These are phyloP conservation scores for Harpalus rufipes DNA, from an alignment of 2,888 invertebrate genomes.

Conservation along the genomic window DNA sequence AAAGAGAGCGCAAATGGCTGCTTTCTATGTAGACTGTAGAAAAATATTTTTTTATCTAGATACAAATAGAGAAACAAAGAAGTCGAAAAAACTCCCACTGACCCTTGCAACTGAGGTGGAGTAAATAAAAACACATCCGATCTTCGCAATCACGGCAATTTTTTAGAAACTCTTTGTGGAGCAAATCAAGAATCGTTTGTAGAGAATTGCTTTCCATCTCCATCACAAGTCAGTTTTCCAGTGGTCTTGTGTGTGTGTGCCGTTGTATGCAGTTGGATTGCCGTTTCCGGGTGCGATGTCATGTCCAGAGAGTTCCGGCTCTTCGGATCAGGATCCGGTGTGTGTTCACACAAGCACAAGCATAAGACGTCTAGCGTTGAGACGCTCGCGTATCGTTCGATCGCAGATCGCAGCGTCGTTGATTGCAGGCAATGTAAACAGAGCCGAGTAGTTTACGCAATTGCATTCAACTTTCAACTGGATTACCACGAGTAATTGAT, in stretches of 20 bases:
- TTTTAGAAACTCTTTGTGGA: no score
- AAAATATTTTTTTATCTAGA: no score
- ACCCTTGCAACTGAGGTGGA: no score
- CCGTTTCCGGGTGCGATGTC: not conserved
- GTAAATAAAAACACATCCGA: no score
- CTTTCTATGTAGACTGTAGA: no score
- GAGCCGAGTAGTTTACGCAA: not conserved
- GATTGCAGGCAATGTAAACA: not conserved
- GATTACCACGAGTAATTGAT: not conserved
- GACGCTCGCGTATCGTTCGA: not conserved
- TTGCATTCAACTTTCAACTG: slow-evolving; percentile 1
- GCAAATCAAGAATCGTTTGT: no score
- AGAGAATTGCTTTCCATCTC: not conserved
- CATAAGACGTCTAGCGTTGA: not conserved
- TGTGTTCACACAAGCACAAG: not conserved
- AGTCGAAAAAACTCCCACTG: no score
- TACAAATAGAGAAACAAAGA: no score
- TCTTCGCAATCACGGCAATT: no score
- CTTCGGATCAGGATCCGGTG: not conserved
- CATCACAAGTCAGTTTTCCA: not conserved
- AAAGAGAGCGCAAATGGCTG: no score
- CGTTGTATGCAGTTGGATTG: not conserved
- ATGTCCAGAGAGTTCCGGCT: not conserved
- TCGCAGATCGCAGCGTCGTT: not conserved
- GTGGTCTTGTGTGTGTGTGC: not conserved